Conservation (phyloP, 2,113 vertebrate species). For the Neotragus pygmaeus region DNA sequence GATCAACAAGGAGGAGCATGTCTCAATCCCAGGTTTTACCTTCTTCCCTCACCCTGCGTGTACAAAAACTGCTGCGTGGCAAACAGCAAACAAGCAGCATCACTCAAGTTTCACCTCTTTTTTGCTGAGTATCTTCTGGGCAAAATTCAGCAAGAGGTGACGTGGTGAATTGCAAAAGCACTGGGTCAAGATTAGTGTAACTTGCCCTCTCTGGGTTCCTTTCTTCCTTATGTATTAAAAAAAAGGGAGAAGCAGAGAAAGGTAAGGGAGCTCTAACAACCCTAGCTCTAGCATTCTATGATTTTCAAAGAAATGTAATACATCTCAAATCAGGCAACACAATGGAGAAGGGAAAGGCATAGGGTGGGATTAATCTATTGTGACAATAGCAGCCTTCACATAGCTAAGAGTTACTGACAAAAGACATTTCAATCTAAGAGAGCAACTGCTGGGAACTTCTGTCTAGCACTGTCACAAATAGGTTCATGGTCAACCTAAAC, state of each 20-base stretch:
- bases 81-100: conserved; percentile 39
- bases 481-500: conserved; percentile 50
- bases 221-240: neutral
- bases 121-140: conserved; percentile 21
- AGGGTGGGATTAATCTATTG: neutral
- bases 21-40: conserved; percentile 14
- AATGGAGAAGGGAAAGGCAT: conserved; percentile 19
- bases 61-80: neutral
- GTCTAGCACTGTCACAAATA: conserved; percentile 57
- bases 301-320: neutral
- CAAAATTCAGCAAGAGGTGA: conserved; percentile 21
- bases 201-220: neutral
- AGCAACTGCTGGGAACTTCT: conserved; percentile 25
- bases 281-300: neutral
- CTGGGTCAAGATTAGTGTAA: neutral
- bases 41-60: conserved; percentile 30
- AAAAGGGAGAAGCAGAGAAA: neutral
- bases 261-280: neutral
- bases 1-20: neutral
- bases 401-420: conserved; percentile 4
- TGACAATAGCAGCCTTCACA: conserved; percentile 28
- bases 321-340: conserved; percentile 4
- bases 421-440: neutral
- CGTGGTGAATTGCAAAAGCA: neutral
- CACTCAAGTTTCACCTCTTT: neutral